phyloP scores from a whole-genome alignment of 2,797 vertebrate species.

The Sebastes taczanowskii region DNA sequence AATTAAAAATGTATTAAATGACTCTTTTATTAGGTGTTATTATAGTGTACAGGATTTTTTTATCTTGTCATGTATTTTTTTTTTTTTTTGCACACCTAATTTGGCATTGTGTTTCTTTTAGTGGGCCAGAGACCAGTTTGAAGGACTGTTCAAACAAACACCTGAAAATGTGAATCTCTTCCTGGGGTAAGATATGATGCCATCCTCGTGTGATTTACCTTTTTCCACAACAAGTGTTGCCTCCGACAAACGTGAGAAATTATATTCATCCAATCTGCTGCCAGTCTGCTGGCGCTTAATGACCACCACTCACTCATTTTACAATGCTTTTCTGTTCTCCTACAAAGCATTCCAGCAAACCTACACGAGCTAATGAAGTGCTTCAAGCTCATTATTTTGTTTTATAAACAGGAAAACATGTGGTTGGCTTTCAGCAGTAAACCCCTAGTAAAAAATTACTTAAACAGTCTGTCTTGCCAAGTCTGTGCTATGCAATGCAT shows the following conservation, averaged over 20 bases:
- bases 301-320: conserved; percentile 16
- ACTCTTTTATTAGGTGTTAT: not conserved
- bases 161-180: conserved; percentile 85
- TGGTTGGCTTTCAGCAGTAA: conserved; percentile 37
- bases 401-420: conserved; percentile 60
- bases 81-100: not conserved
- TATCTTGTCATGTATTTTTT: not conserved
- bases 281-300: conserved; percentile 12
- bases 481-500: conserved; percentile 8
- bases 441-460: conserved; percentile 11
- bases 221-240: not conserved
- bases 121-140: conserved; percentile 93
- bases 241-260: not conserved
- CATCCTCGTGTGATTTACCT: not conserved
- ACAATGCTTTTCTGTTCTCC: conserved; percentile 16
- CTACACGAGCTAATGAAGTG: conserved; percentile 53
- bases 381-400: conserved; percentile 48
- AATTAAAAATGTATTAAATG: not conserved
- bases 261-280: not conserved
- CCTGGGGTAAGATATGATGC: conserved; percentile 78
- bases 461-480: conserved; percentile 25
- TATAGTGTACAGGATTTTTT: not conserved
- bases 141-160: conserved; percentile 86
- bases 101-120: conserved; percentile 59
- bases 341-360: conserved; percentile 41